Evolutionary conservation across 2,113 vertebrate species (phyloP), one percentile per base, ranked within the genome.

Genomic region (Sebastes fasciatus): DNA sequence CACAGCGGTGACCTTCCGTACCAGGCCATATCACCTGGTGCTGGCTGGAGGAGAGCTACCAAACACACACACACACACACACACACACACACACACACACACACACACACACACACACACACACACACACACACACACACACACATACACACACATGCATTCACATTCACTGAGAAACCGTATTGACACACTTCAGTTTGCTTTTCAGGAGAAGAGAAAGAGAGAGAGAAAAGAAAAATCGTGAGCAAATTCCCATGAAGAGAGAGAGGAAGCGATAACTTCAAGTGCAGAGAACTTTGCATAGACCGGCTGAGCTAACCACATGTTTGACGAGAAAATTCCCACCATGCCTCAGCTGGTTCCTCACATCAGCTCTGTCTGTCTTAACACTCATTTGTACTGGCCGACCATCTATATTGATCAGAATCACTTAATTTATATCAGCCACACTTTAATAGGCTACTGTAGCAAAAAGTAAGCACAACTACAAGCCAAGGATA

Each of bases 1-100:
- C 93, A 95, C 92, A 76, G 86, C 74, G 46, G 40, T 95, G 95
- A 95, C 94, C 95, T 95, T 95, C 94, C 94, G 92, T 88, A 84
- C 91, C 79, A 86, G 89, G 90, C 85, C 89, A 92, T 84, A 93
- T 96, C 94, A 96, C 95, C 95, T 96, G 95, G 93, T 89, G 84
- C 77, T 90, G 90, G 85, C 75, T 84, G 86, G 83, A 91, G 67
- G 79, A 84, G 70, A 80, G 71, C 49, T 54, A 84, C 79, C 79
- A 86, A 87, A 88, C 87, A 88, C 73, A 57, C 52, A 26, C 48
- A 88, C 55, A 87, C 68, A 74, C 60, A 67, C 51, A 60, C 51
- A 54, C 26, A 58, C 52, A 71, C 60, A 74, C 34, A 17, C 74
- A 45, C 21, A 14, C 64, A 60, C 54, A 26, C 45, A 42, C 72